These are phyloP conservation scores for Pseudococcus viburni DNA, from an alignment of 2,888 invertebrate genomes.

Conservation along the genomic window DNA sequence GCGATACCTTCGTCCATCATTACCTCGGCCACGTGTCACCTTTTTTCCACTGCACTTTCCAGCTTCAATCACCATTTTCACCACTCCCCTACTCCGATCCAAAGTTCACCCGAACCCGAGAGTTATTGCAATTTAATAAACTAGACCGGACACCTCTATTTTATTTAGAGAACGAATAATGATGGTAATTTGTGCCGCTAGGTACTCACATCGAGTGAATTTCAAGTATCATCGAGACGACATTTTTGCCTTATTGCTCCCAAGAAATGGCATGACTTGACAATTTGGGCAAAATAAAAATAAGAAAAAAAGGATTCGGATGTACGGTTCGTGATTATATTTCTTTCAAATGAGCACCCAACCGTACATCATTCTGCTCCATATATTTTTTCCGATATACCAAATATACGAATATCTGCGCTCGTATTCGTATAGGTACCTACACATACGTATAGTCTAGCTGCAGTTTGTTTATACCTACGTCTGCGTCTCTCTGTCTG, in stretches of 20 bases:
- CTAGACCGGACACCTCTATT: slow-evolving; percentile 50
- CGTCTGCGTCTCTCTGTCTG: not conserved
- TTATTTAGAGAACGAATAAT: slow-evolving; percentile 32
- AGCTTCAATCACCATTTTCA: not conserved
- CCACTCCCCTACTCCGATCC: not conserved
- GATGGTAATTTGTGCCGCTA: slow-evolving; percentile 57
- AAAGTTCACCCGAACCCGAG: not conserved
- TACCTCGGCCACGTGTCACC: not conserved
- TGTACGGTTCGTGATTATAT: slow-evolving; percentile 55
- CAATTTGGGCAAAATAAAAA: slow-evolving; percentile 26
- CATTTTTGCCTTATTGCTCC: slow-evolving; percentile 55
- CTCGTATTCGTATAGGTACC: not conserved
- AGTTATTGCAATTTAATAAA: slow-evolving; percentile 23
- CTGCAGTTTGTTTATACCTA: not conserved
- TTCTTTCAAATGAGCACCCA: slow-evolving; percentile 63
- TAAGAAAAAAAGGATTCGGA: slow-evolving; percentile 38
- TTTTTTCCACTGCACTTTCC: not conserved
- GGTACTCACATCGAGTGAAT: slow-evolving; percentile 46
- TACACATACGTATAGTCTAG: not conserved
- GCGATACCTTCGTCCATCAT: not conserved
- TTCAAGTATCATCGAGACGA: slow-evolving; percentile 51
- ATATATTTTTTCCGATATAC: slow-evolving; percentile 48
- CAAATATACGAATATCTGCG: not conserved
- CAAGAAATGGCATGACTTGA: slow-evolving; percentile 57
- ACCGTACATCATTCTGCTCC: slow-evolving; percentile 54